phyloP scores from a whole-genome alignment of 2,797 vertebrate species.

The Sebastes cheni region DNA sequence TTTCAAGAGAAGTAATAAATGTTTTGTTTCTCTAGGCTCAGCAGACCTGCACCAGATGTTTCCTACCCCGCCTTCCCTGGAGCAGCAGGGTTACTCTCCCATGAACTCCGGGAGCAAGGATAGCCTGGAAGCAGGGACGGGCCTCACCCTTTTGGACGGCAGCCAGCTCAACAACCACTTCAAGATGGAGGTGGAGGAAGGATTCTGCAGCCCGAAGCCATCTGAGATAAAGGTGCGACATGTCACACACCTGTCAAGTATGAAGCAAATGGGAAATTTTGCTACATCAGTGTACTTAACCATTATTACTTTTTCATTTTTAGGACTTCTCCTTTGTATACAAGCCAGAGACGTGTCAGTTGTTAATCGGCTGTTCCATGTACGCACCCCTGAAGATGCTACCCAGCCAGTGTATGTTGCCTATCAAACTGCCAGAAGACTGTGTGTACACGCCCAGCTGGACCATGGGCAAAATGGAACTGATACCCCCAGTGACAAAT shows the following conservation, averaged over 20 bases:
- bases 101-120: slow-evolving; percentile 98
- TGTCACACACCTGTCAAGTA: background rate
- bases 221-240: slow-evolving; percentile 92
- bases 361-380: slow-evolving; percentile 93
- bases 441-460: slow-evolving; percentile 96
- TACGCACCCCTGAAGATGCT: slow-evolving; percentile 95
- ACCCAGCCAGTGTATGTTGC: slow-evolving; percentile 94
- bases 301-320: background rate
- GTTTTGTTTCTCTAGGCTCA: slow-evolving; percentile 82
- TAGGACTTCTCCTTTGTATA: slow-evolving; percentile 98
- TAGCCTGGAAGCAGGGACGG: slow-evolving; percentile 89
- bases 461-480: slow-evolving; percentile 94
- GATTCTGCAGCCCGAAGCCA: slow-evolving; percentile 97
- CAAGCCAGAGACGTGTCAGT: slow-evolving; percentile 91
- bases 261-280: background rate
- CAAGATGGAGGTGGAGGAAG: slow-evolving; percentile 97
- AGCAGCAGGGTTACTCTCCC: slow-evolving; percentile 97
- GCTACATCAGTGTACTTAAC: background rate
- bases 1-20: slow-evolving; percentile 16
- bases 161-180: slow-evolving; percentile 88
- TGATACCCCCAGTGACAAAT: slow-evolving; percentile 89
- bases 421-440: slow-evolving; percentile 94
- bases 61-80: slow-evolving; percentile 96
- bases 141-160: slow-evolving; percentile 90
- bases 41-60: slow-evolving; percentile 99